Percentiles rank a stretch among this genome's conserved stretches.
These are phyloP conservation scores for Epistrophella euchroma DNA, from an alignment of 2,888 invertebrate genomes.

Conservation along the genomic window DNA sequence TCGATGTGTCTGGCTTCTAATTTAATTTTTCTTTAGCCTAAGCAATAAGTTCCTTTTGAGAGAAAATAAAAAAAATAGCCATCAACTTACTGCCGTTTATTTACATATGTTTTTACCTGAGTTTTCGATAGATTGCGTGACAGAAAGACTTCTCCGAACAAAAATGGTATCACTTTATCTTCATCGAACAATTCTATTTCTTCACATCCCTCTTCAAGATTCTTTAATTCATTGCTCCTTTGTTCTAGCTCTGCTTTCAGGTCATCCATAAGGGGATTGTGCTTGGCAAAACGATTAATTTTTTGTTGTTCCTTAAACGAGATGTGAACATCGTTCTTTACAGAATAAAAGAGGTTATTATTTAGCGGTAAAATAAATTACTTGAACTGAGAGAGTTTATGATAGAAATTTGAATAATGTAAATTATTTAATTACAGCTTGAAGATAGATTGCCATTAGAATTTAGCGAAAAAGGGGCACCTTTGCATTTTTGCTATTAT, in stretches of 20 bases:
- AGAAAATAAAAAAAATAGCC: slow-evolving; percentile 78
- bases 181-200: slow-evolving; percentile 93
- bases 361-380: not conserved
- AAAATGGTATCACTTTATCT: slow-evolving; percentile 90
- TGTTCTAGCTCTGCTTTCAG: slow-evolving; percentile 93
- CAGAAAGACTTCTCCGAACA: slow-evolving; percentile 95
- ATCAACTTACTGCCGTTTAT: not conserved
- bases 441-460: too few species aligned
- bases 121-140: slow-evolving; percentile 90
- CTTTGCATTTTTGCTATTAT: too few species aligned
- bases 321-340: slow-evolving; percentile 94
- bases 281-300: slow-evolving; percentile 97
- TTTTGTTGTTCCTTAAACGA: slow-evolving; percentile 98
- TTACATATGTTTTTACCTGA: slow-evolving; percentile 85
- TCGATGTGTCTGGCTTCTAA: slow-evolving; percentile 90
- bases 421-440: slow-evolving; percentile 86
- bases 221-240: slow-evolving; percentile 95
- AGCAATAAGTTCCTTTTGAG: slow-evolving; percentile 88
- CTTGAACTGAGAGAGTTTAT: not conserved
- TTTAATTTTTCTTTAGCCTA: slow-evolving; percentile 89
- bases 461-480: too few species aligned
- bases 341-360: slow-evolving; percentile 59
- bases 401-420: not conserved
- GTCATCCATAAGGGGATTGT: slow-evolving; percentile 96
- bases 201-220: slow-evolving; percentile 96